Evolutionary conservation across 1,140 invertebrate species (phyloP).

Genomic region (Dendroctonus valens): DNA sequence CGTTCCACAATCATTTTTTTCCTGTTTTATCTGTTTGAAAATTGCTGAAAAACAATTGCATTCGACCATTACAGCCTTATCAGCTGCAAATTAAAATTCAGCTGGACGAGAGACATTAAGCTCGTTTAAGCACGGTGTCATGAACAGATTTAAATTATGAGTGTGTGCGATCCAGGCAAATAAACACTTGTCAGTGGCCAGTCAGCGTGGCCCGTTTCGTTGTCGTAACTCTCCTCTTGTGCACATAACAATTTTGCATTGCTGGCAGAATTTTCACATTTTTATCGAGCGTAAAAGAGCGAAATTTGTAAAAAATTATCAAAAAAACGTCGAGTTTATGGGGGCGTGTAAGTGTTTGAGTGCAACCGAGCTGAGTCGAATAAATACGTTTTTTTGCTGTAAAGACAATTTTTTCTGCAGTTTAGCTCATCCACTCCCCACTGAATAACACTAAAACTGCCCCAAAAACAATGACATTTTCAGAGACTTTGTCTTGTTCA

Average conservation of each 20-base stretch:
- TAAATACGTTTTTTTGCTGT: too few relatives aligned
- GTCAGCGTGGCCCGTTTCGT: conserved; percentile 5
- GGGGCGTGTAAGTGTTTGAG: too few relatives aligned
- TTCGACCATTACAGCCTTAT: conserved; percentile 10
- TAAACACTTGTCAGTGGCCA: conserved; percentile 19
- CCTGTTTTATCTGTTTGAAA: not conserved
- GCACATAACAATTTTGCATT: conserved; percentile 8
- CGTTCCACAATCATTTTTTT: too few relatives aligned
- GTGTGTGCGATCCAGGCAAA: conserved; percentile 14
- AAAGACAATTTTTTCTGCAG: too few relatives aligned
- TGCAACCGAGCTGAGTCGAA: too few relatives aligned
- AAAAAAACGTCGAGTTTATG: not conserved
- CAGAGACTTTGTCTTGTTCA: too few relatives aligned
- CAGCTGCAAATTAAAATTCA: conserved; percentile 20
- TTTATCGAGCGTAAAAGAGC: conserved; percentile 6
- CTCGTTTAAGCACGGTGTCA: conserved; percentile 20
- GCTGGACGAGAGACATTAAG: conserved; percentile 13
- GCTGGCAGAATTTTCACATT: not conserved
- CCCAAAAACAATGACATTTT: too few relatives aligned
- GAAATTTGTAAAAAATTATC: not conserved
- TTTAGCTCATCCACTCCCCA: too few relatives aligned
- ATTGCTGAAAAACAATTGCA: conserved; percentile 6
- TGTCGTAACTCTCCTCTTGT: not conserved
- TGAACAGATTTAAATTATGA: conserved; percentile 25
- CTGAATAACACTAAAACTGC: too few relatives aligned